Evolutionary conservation across 2,797 vertebrate genomes (phyloP).

Genomic region (Melanotaenia nigrans): DNA sequence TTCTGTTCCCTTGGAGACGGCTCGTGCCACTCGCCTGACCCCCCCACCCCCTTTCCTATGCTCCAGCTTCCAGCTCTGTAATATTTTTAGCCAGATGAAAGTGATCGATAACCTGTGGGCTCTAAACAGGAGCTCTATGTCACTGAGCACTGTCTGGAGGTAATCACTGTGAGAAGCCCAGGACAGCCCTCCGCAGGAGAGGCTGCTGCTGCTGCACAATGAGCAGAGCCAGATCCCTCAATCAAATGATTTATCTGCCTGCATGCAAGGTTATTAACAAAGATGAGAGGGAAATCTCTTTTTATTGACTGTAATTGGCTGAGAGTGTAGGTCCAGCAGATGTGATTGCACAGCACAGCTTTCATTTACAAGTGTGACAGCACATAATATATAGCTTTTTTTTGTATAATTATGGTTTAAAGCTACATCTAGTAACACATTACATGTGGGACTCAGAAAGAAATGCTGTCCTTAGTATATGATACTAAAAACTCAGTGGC

Average conservation of each 20-base stretch:
- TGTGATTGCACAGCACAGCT: constrained; percentile 14
- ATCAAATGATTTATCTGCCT: constrained; percentile 59
- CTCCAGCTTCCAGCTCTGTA: constrained; percentile 47
- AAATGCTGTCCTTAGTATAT: neutral
- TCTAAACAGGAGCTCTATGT: constrained; percentile 62
- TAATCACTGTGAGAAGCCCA: constrained; percentile 63
- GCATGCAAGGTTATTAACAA: constrained; percentile 56
- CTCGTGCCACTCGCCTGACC: constrained; percentile 56
- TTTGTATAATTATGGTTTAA: constrained; percentile 10
- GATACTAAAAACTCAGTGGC: neutral
- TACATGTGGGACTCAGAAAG: neutral
- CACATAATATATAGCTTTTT: constrained; percentile 14
- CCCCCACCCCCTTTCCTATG: neutral
- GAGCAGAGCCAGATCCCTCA: constrained; percentile 49
- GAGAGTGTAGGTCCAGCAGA: constrained; percentile 30
- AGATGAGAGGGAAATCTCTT: constrained; percentile 29
- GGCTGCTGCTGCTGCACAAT: constrained; percentile 62
- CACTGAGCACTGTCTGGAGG: constrained; percentile 57
- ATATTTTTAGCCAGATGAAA: constrained; percentile 81
- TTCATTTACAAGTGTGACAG: constrained; percentile 31
- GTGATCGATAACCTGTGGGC: constrained; percentile 77
- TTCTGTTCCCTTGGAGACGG: constrained; percentile 82
- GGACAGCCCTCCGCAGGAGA: constrained; percentile 68
- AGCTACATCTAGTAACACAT: neutral
- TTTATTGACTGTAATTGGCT: constrained; percentile 43